Base-by-base conservation (phyloP, 2,797 vertebrate species). In the Xenentodon cancila region DNA sequence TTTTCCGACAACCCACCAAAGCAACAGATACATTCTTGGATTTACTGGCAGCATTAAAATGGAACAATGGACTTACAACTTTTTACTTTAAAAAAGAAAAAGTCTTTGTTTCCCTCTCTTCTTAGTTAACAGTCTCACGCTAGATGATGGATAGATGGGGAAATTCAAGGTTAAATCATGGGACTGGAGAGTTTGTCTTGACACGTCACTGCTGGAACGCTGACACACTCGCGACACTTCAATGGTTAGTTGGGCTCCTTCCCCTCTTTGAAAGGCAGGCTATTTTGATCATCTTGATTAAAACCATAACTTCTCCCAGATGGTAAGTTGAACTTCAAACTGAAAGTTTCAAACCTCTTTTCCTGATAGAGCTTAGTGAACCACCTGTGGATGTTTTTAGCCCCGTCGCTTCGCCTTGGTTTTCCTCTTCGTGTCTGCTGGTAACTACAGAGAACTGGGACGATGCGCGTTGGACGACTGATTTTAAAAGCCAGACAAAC, bases 191-290 rank as follows among this genome's bases (percentile, higher is more conserved):
- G 58, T 63, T 77, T 55, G 64, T 85, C 87, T 46, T 88, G 81
- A 80, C 87, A 75, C 77, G 87, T 81, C 65, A 53, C 73, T 70
- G 71, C 77, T 77, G 88, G 86, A 91, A 91, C 89, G 87, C 75
- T 76, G 73, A 75, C 63, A 67, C 30, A 30, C 59, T 47, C 37
- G 44, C 1, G 8, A 43, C 46, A 60, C 30, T 30, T 9, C 12
- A n/a, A 32, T n/a, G 64, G n/a, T 50, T 37, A n/a, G 27, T 42
- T 34, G 7, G 27, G 32, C 43, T 20, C 52, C 47, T 71, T 50
- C 0, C 15, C 44, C 25, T 1, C 53, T 64, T 59, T 64, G 25
- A 52, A 63, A 68, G 15, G 9, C 4, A 20, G 20, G 45, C 45
- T 27, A 45, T 51, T 44, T 16, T 32, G 15, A 51, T 68, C 25